Conservation (phyloP, 2,113 vertebrate species). For the Daphoenositta chrysoptera region DNA sequence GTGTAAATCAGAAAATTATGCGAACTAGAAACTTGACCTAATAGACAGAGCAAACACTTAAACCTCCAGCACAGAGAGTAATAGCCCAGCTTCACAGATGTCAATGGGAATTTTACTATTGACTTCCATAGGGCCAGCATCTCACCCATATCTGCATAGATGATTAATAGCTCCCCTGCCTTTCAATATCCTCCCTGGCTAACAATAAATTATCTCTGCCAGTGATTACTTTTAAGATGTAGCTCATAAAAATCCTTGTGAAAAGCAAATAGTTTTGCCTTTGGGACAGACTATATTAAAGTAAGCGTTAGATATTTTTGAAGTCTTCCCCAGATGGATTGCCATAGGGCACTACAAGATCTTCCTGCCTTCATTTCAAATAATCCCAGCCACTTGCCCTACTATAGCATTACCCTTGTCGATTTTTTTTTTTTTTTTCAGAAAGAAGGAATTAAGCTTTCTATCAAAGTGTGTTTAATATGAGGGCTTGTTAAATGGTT, state of each 20-base stretch:
- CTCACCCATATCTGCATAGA: slow-evolving; percentile 57
- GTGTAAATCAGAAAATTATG: not conserved
- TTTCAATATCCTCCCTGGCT: slow-evolving; percentile 64
- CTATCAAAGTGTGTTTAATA: not conserved
- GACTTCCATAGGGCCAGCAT: slow-evolving; percentile 36
- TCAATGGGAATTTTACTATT: slow-evolving; percentile 54
- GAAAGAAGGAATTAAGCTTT: not conserved
- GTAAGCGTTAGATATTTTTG: slow-evolving; percentile 4
- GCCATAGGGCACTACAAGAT: not conserved
- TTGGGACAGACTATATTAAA: slow-evolving; percentile 57
- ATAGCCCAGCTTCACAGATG: slow-evolving; percentile 23
- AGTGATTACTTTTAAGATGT: slow-evolving; percentile 65
- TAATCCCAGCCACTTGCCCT: not conserved
- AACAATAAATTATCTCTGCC: slow-evolving; percentile 62
- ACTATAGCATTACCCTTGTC: not conserved
- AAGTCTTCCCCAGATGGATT: slow-evolving; percentile 44
- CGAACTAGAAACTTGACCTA: not conserved
- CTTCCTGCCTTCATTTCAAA: not conserved
- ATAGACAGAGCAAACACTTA: not conserved
- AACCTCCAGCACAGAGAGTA: slow-evolving; percentile 6
- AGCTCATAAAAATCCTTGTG: slow-evolving; percentile 63
- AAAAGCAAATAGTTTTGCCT: slow-evolving; percentile 63
- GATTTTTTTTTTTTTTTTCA: not conserved
- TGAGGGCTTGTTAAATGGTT: not conserved
- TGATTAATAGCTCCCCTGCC: slow-evolving; percentile 54